Evolutionary conservation across 1,140 invertebrate genomes (phyloP), one percentile per base, ranked within the genome.

Genomic region (Zaprionus lachaisei): DNA sequence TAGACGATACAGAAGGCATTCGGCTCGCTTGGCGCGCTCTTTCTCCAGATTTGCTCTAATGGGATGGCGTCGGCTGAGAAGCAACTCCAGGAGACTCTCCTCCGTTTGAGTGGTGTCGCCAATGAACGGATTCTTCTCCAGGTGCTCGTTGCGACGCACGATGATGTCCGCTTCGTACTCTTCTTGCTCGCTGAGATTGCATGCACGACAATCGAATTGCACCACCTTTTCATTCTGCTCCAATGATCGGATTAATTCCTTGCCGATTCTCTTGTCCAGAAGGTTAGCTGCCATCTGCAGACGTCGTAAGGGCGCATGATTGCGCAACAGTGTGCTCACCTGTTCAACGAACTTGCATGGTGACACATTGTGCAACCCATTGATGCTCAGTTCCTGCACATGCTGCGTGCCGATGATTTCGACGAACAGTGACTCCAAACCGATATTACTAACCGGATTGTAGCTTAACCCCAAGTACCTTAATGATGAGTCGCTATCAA

Each of bases 91-190:
- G 0, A 87, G 44, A 4, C 49, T 38, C 7, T 83, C 6, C 24
- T 80, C 64, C 47, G 20, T 51, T 61, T 54, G 5, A 7, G n/a
- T 57, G 4, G 15, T 12, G n/a, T 58, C 37, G 0, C 54, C 56
- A 26, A 77, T n/a, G 14, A 20, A 49, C 4, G 24, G 1, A 37
- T 89, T 47, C 1, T 49, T 17, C 0, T 14, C 11, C 5, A 67
- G 41, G 31, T 79, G 90, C 7, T 75, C 67, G 44, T 92, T 92
- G 3, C 91, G 80, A 0, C 86, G 66, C 24, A 92, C 11, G 9
- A 92, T 75, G 0, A 92, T 28, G 5, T 86, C 79, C 28, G 75
- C 73, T 31, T 92, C 89, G 11, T 72, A 77, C 60, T 91, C 89
- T 20, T 70, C 41, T 0, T 90, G 65, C 1, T 4, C 2, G 17